Percentiles rank a stretch among this genome's conserved stretches.
phyloP scores from a whole-genome alignment of 2,113 vertebrate genomes.

The Peromyscus polionotus region DNA sequence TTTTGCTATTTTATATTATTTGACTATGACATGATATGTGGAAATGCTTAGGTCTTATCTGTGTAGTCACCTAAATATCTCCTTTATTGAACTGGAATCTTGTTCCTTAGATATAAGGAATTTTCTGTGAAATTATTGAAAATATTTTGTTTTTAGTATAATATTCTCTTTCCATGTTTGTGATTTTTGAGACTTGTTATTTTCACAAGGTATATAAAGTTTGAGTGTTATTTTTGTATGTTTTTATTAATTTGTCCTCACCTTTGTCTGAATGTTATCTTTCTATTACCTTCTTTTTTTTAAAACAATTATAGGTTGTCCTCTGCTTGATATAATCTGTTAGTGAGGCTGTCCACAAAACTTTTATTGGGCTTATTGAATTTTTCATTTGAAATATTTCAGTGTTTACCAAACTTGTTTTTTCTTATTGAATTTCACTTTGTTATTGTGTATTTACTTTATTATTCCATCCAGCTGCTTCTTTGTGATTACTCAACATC shows the following conservation, averaged over 20 bases:
- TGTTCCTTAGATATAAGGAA: not conserved
- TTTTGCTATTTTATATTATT: not conserved
- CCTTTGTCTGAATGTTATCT: not conserved
- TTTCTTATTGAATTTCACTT: not conserved
- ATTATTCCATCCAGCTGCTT: not conserved
- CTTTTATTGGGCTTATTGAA: not conserved
- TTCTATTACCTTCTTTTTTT: not conserved
- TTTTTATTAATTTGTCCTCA: not conserved
- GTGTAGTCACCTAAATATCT: not conserved
- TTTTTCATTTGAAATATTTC: not conserved
- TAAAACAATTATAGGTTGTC: too few species aligned
- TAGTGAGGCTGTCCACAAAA: not conserved
- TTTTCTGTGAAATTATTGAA: not conserved
- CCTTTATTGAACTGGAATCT: not conserved
- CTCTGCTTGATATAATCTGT: not conserved
- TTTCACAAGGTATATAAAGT: not conserved
- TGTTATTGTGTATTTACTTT: not conserved
- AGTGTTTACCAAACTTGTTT: not conserved
- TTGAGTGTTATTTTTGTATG: not conserved
- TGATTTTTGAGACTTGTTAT: not conserved
- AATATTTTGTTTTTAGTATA: too few species aligned
- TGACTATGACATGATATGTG: not conserved
- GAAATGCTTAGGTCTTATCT: not conserved
- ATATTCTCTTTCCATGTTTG: not conserved
- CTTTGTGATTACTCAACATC: not conserved